Evolutionary conservation across 2,888 invertebrate species (phyloP).

Genomic region (Tryphoninae sp.): DNA sequence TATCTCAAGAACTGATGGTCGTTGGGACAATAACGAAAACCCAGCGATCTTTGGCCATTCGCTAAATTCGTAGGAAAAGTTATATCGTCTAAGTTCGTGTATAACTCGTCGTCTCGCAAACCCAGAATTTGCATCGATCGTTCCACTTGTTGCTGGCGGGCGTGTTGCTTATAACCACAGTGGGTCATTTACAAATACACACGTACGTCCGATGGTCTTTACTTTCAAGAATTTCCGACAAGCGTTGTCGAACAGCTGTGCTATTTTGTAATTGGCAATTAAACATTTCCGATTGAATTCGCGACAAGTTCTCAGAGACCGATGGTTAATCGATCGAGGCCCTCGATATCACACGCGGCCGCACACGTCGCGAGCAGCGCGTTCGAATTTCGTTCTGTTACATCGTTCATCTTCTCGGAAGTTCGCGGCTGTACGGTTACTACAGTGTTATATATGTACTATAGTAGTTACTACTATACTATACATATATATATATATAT

Average conservation of each 20-base stretch:
- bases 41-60: too few species aligned
- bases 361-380: background rate
- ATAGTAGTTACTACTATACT: background rate
- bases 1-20: too few species aligned
- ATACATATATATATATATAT: background rate
- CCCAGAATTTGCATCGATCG: slow-evolving; percentile 22
- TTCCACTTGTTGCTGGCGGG: slow-evolving; percentile 39
- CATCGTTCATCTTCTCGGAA: slow-evolving; percentile 1
- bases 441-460: too few species aligned
- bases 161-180: background rate
- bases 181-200: background rate
- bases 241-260: background rate
- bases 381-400: background rate
- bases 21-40: too few species aligned
- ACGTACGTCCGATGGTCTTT: background rate
- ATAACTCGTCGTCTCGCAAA: background rate
- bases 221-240: background rate
- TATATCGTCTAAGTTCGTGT: background rate
- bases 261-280: slow-evolving; percentile 27
- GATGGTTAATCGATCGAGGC: slow-evolving; percentile 1
- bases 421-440: background rate
- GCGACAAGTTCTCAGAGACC: slow-evolving; percentile 16
- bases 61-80: background rate
- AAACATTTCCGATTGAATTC: slow-evolving; percentile 33
- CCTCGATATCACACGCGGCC: background rate